Conservation (phyloP, 2,797 vertebrate species). For the Tauraco hartlaubi region DNA sequence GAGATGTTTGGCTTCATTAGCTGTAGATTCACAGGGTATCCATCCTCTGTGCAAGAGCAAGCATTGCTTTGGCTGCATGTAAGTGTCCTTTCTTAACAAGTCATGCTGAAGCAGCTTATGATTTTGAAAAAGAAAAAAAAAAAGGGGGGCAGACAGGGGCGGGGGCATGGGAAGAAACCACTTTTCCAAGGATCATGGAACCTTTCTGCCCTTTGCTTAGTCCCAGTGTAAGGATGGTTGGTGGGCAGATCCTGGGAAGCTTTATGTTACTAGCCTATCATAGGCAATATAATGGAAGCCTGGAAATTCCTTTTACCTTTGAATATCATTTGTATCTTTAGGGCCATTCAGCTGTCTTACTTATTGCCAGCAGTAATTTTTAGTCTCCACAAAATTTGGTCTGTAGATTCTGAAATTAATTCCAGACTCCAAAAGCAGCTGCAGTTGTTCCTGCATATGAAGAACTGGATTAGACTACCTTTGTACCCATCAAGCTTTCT, state of each 20-base stretch:
- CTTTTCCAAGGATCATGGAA: neutral
- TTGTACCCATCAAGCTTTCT: neutral
- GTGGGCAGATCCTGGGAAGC: neutral
- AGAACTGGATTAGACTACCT: neutral
- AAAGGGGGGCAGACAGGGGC: neutral
- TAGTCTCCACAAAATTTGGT: neutral
- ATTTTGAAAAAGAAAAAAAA: neutral
- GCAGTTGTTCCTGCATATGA: neutral
- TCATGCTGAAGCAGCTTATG: neutral
- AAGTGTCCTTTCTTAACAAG: conserved; percentile 66
- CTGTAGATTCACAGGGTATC: conserved; percentile 97
- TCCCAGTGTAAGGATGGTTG: neutral
- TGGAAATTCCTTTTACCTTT: neutral
- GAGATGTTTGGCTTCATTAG: conserved; percentile 99
- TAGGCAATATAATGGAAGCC: neutral
- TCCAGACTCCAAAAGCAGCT: neutral
- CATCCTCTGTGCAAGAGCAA: conserved; percentile 97
- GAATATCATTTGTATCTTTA: neutral
- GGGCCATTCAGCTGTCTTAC: neutral
- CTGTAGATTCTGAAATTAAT: neutral
- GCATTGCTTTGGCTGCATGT: conserved; percentile 98
- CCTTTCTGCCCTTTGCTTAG: neutral
- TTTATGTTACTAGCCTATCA: neutral
- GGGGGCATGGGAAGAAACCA: too few species aligned
- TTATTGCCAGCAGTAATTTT: neutral